Percentiles rank a stretch among this genome's conserved stretches.
Conservation (phyloP, 2,797 vertebrate species). For the Oreochromis grahami region DNA sequence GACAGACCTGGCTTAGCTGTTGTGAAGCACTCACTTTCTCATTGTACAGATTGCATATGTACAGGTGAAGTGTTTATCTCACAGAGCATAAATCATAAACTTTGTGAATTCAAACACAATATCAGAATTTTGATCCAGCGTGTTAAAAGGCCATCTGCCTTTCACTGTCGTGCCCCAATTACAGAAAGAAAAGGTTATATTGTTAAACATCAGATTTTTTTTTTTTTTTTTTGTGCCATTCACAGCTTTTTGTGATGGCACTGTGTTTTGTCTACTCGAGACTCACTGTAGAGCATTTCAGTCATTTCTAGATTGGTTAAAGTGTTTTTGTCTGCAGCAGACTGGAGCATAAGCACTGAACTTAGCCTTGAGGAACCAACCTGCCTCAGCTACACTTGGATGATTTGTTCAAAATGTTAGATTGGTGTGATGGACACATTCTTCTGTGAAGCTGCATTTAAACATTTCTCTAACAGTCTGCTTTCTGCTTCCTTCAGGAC, state of each 20-base stretch:
- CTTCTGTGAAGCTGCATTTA: background rate
- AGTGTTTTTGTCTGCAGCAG: background rate
- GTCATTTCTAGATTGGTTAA: background rate
- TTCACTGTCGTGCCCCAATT: background rate
- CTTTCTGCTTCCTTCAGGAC: background rate
- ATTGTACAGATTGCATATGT: background rate
- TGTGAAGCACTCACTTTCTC: background rate
- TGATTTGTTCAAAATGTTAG: background rate
- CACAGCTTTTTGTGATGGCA: background rate
- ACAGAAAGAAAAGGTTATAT: background rate
- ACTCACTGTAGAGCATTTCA: background rate
- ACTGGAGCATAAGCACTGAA: background rate
- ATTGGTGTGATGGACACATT: background rate
- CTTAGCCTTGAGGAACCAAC: background rate
- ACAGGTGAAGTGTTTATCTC: background rate
- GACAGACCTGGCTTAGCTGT: background rate
- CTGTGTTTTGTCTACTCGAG: background rate
- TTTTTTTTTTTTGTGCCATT: background rate
- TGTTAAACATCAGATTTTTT: background rate
- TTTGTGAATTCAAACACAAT: background rate
- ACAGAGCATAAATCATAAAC: background rate
- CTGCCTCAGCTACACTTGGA: background rate
- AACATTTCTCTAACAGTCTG: background rate
- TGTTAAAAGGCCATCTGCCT: background rate
- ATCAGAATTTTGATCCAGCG: background rate